phyloP scores from a whole-genome alignment of 2,888 invertebrate genomes.

The Homarus gammarus region DNA sequence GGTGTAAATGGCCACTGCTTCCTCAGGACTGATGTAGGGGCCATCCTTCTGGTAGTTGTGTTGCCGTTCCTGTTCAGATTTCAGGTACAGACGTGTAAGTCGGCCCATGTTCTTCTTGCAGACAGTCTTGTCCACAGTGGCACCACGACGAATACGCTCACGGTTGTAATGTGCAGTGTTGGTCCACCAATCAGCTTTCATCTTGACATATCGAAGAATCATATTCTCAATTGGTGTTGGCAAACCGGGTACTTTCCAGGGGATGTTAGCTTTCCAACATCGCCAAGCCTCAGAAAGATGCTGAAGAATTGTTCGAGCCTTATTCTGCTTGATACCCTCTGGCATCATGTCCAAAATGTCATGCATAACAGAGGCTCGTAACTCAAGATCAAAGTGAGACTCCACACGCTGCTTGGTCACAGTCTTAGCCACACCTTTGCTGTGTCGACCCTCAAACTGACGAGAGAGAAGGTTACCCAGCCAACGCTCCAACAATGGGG shows the following conservation, averaged over 20 bases:
- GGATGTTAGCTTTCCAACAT: slow-evolving; percentile 99
- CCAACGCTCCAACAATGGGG: slow-evolving; percentile 98
- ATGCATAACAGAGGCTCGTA: slow-evolving; percentile 94
- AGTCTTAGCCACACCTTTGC: slow-evolving; percentile 99
- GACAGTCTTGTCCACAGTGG: slow-evolving; percentile 99
- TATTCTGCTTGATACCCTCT: slow-evolving; percentile 99
- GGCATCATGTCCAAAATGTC: slow-evolving; percentile 99
- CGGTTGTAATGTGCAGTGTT: slow-evolving; percentile 99
- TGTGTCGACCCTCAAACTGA: slow-evolving; percentile 99
- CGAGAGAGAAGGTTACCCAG: slow-evolving; percentile 98
- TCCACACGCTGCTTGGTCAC: slow-evolving; percentile 99
- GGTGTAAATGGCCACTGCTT: slow-evolving; percentile 99
- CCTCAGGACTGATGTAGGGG: slow-evolving; percentile 99
- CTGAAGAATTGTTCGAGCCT: slow-evolving; percentile 98
- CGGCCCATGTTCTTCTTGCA: slow-evolving; percentile 99
- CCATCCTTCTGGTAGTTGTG: slow-evolving; percentile 99
- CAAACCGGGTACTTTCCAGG: slow-evolving; percentile 99
- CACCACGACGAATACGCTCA: slow-evolving; percentile 98
- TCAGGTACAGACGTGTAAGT: slow-evolving; percentile 96
- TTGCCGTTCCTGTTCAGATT: slow-evolving; percentile 98
- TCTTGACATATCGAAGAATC: slow-evolving; percentile 99
- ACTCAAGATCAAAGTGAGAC: slow-evolving; percentile 98
- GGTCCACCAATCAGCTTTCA: slow-evolving; percentile 99
- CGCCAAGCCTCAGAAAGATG: slow-evolving; percentile 99
- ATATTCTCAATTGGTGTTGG: slow-evolving; percentile 99